Conservation (phyloP, 64 coral and sea anemone genomes). For the Montipora efflorescens region DNA sequence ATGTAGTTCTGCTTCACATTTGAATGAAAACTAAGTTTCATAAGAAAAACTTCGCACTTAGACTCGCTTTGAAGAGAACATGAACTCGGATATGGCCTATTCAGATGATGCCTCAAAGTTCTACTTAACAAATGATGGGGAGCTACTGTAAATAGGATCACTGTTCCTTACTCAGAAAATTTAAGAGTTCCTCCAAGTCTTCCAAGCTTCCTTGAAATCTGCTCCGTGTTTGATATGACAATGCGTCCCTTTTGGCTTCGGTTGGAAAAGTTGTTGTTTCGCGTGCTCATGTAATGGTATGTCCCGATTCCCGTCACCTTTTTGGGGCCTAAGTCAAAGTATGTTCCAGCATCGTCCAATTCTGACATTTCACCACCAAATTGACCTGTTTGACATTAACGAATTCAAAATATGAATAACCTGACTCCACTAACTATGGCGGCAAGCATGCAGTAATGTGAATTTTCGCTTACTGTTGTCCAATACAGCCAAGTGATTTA, state of each 20-base stretch:
- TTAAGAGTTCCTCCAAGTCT: slow-evolving; percentile 72
- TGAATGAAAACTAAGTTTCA: too few species aligned
- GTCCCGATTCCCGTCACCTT: slow-evolving; percentile 87
- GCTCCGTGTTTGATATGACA: slow-evolving; percentile 58
- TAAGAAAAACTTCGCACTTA: too few species aligned
- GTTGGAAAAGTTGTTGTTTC: slow-evolving; percentile 99
- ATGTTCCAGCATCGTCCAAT: slow-evolving; percentile 96
- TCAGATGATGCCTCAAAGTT: too few species aligned
- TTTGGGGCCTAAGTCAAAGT: slow-evolving; percentile 89
- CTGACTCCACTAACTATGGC: background rate
- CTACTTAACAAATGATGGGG: too few species aligned
- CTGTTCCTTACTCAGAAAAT: slow-evolving; percentile 78
- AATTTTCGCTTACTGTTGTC: slow-evolving; percentile 20
- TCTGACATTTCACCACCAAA: slow-evolving; percentile 99
- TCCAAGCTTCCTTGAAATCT: slow-evolving; percentile 70
- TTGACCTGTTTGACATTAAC: slow-evolving; percentile 63
- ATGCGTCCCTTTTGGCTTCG: slow-evolving; percentile 94
- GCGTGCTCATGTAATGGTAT: slow-evolving; percentile 93
- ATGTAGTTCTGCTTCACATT: too few species aligned
- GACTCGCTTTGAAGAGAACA: too few species aligned
- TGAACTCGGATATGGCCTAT: too few species aligned
- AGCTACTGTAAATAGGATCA: too few species aligned
- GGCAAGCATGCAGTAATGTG: background rate
- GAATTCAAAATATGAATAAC: background rate
- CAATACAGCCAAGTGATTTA: slow-evolving; percentile 71